Evolutionary conservation across 2,888 invertebrate species (phyloP).

Genomic region (Pterostichus niger): DNA sequence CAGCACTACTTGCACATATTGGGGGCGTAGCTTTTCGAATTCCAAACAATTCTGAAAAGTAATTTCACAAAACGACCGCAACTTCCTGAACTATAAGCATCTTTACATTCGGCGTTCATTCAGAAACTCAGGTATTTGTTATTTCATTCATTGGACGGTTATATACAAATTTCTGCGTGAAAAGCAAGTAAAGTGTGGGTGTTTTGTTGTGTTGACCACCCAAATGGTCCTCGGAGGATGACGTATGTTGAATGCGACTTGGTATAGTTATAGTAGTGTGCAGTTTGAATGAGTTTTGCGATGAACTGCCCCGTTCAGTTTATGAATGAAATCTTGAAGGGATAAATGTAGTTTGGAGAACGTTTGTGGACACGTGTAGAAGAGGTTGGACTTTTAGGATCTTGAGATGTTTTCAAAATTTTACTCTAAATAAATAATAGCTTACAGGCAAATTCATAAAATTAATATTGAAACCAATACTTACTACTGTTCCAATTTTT

Average conservation of each 20-base stretch:
- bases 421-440: too few species aligned
- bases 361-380: constrained; percentile 13
- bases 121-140: constrained; percentile 56
- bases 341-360: constrained; percentile 8
- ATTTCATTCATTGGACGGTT: constrained; percentile 45
- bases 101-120: constrained; percentile 46
- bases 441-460: too few species aligned
- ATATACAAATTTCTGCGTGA: constrained; percentile 57
- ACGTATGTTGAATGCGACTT: constrained; percentile 28
- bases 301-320: not conserved
- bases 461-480: too few species aligned
- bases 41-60: constrained; percentile 57
- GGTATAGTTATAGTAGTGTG: not conserved
- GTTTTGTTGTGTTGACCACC: constrained; percentile 62
- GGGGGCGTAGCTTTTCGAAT: constrained; percentile 40
- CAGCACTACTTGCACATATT: constrained; percentile 38
- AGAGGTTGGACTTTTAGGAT: not conserved
- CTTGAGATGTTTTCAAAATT: not conserved
- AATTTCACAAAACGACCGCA: constrained; percentile 55
- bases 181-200: constrained; percentile 58
- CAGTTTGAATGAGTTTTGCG: constrained; percentile 1
- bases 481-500: too few species aligned
- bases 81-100: constrained; percentile 56
- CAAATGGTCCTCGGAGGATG: constrained; percentile 47
- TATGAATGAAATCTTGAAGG: constrained; percentile 52